Percentiles rank a stretch among this genome's conserved stretches.
Evolutionary conservation across 2,797 vertebrate genomes (phyloP).

Genomic region (Tauraco hartlaubi): DNA sequence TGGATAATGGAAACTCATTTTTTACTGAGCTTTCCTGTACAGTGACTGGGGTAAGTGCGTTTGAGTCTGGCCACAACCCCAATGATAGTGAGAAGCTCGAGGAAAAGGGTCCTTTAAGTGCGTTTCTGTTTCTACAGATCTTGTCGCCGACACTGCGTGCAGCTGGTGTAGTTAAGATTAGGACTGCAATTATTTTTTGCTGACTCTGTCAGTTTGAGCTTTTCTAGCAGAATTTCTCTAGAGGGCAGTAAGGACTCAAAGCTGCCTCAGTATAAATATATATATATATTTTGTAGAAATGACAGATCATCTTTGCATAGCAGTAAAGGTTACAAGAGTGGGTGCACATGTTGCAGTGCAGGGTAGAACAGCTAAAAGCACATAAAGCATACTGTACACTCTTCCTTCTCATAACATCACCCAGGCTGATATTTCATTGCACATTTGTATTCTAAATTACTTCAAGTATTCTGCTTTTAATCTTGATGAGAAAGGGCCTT

Average conservation of each 20-base stretch:
- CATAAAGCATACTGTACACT: slow-evolving; percentile 46
- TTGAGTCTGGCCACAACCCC: neutral
- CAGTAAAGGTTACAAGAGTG: slow-evolving; percentile 66
- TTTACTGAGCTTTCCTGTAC: neutral
- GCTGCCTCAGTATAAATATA: slow-evolving; percentile 26
- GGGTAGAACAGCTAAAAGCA: slow-evolving; percentile 51
- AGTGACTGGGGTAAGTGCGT: neutral
- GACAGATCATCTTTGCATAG: slow-evolving; percentile 67
- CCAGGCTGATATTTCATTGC: slow-evolving; percentile 15
- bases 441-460: slow-evolving; percentile 35
- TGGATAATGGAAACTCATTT: neutral
- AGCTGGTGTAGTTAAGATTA: slow-evolving; percentile 30
- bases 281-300: slow-evolving; percentile 27
- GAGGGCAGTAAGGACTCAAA: slow-evolving; percentile 79
- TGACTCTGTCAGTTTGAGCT: slow-evolving; percentile 65
- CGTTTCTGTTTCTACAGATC: slow-evolving; percentile 22
- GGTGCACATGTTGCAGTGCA: slow-evolving; percentile 52
- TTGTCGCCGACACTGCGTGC: neutral
- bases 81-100: neutral
- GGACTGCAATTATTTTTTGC: slow-evolving; percentile 68
- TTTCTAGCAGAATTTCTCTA: slow-evolving; percentile 78
- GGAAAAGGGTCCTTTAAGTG: neutral
- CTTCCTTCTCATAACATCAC: slow-evolving; percentile 37
- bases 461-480: neutral
- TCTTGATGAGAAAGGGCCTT: neutral